phyloP scores from a whole-genome alignment of 1,140 invertebrate genomes.

The Hyles vespertilio region DNA sequence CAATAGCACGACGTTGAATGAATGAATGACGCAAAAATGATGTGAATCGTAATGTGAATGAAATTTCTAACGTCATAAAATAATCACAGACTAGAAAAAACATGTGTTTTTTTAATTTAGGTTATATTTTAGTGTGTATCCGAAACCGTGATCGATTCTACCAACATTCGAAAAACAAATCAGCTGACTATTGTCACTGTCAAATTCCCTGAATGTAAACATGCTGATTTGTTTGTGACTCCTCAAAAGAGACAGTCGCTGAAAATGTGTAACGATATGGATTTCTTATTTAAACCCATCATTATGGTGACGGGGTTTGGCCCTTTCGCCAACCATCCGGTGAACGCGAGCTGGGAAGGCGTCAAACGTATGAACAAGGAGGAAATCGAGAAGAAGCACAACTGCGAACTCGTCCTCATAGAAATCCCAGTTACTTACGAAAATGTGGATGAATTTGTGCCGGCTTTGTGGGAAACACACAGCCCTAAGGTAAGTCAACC shows the following conservation, averaged over 20 bases:
- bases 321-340: slow-evolving; percentile 80
- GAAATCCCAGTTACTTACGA: slow-evolving; percentile 83
- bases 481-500: slow-evolving; percentile 77
- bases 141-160: slow-evolving; percentile 1
- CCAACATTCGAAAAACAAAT: slow-evolving; percentile 37
- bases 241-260: neutral
- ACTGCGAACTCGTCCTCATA: slow-evolving; percentile 76
- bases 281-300: slow-evolving; percentile 57
- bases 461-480: slow-evolving; percentile 79
- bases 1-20: slow-evolving; percentile 16
- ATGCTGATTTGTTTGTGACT: neutral
- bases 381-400: slow-evolving; percentile 66
- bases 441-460: slow-evolving; percentile 77
- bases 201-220: slow-evolving; percentile 6
- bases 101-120: neutral
- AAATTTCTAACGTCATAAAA: neutral
- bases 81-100: neutral
- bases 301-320: slow-evolving; percentile 84
- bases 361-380: slow-evolving; percentile 78
- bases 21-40: slow-evolving; percentile 7
- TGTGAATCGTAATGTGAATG: neutral
- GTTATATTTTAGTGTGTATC: neutral
- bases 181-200: slow-evolving; percentile 42
- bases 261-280: slow-evolving; percentile 41
- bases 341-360: slow-evolving; percentile 88